These are phyloP conservation scores for Gandaritis pyraliata DNA, from an alignment of 2,888 invertebrate genomes.

Conservation along the genomic window DNA sequence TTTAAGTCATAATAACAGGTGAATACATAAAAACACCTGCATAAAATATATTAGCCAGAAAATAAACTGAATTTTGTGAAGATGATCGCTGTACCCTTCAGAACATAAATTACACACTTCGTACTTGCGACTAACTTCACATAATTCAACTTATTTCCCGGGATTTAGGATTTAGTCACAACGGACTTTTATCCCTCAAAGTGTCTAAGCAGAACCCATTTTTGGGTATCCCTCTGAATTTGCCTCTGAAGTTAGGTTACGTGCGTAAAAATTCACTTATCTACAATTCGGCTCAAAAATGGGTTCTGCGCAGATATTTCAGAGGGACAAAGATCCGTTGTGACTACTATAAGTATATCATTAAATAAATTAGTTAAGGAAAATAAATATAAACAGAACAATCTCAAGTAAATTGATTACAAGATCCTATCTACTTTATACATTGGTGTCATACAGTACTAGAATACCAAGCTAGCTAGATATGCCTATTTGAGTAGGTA, in stretches of 20 bases:
- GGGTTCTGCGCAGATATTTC: too few relatives aligned
- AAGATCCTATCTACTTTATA: slow-evolving; percentile 23
- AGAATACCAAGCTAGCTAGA: slow-evolving; percentile 21
- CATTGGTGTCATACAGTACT: slow-evolving; percentile 29
- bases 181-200: too few relatives aligned
- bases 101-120: too few relatives aligned
- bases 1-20: not conserved
- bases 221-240: too few relatives aligned
- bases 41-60: not conserved
- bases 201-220: too few relatives aligned
- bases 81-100: not conserved
- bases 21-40: not conserved
- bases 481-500: slow-evolving; percentile 12
- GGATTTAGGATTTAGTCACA: too few relatives aligned
- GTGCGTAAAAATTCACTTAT: too few relatives aligned
- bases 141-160: not conserved
- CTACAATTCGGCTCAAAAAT: too few relatives aligned
- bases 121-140: not conserved
- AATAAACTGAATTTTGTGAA: not conserved
- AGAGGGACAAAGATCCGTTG: too few relatives aligned
- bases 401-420: slow-evolving; percentile 18
- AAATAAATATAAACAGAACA: slow-evolving; percentile 17
- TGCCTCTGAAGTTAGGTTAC: too few relatives aligned
- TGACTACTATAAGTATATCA: too few relatives aligned
- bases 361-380: slow-evolving; percentile 12